Conservation (phyloP, 2,888 invertebrate species). For the Hirtodrosophila trivittata region DNA sequence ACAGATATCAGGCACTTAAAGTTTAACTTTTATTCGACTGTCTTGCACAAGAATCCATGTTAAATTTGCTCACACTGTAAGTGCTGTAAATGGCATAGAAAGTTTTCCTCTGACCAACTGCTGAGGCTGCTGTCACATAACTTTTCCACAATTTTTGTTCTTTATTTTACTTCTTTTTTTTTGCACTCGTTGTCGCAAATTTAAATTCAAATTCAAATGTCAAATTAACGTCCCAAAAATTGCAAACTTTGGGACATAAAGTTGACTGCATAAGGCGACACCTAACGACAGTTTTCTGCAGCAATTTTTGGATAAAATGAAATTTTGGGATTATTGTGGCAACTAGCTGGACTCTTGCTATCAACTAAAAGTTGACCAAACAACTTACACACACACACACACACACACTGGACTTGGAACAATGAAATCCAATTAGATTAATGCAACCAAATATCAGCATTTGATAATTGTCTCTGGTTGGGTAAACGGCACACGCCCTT, state of each 20-base stretch:
- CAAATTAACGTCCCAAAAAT: constrained; percentile 62
- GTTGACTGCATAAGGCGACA: constrained; percentile 32
- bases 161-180: neutral
- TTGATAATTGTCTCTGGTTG: constrained; percentile 59
- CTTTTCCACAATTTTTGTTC: constrained; percentile 26
- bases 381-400: neutral
- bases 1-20: too few relatives aligned
- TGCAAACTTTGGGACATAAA: constrained; percentile 44
- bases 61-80: constrained; percentile 24
- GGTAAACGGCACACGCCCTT: constrained; percentile 24
- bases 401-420: constrained; percentile 8
- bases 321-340: neutral
- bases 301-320: constrained; percentile 4
- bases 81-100: constrained; percentile 21
- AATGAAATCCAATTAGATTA: constrained; percentile 69
- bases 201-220: constrained; percentile 56
- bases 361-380: constrained; percentile 24
- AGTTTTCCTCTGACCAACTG: constrained; percentile 41
- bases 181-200: constrained; percentile 25
- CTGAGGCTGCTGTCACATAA: constrained; percentile 45
- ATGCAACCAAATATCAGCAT: constrained; percentile 60
- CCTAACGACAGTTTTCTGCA: constrained; percentile 37
- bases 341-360: constrained; percentile 5
- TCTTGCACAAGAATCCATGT: neutral
- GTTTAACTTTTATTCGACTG: too few relatives aligned